Conservation (phyloP, 2,888 invertebrate genomes). For the Unio delphinus region DNA sequence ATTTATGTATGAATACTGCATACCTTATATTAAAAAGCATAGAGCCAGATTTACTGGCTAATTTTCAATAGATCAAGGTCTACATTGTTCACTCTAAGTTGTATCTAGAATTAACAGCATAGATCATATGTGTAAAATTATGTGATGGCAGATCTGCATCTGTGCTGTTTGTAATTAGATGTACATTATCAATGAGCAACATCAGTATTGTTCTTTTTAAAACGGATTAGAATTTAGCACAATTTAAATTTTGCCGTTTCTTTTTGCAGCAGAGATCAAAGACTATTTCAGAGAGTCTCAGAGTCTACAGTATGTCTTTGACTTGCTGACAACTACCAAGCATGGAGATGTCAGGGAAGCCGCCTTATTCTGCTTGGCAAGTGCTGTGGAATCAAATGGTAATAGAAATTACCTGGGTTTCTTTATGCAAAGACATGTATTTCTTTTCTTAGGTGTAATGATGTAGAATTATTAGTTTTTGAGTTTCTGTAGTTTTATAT, state of each 20-base stretch:
- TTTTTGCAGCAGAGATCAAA: constrained; percentile 33
- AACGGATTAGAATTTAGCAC: too few relatives aligned
- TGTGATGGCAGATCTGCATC: background rate
- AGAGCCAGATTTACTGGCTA: too few relatives aligned
- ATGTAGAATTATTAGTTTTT: background rate
- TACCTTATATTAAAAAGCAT: too few relatives aligned
- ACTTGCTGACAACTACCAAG: constrained; percentile 32
- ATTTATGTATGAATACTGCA: too few relatives aligned
- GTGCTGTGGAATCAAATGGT: constrained; percentile 61
- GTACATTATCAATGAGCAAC: too few relatives aligned
- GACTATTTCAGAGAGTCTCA: constrained; percentile 49
- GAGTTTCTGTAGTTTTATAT: too few relatives aligned
- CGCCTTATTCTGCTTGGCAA: constrained; percentile 54
- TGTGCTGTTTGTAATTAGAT: too few relatives aligned
- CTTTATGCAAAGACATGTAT: background rate
- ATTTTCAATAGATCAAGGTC: too few relatives aligned
- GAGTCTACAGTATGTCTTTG: constrained; percentile 46
- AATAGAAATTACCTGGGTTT: background rate
- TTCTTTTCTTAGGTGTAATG: background rate
- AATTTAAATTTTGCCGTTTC: background rate
- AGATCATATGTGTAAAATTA: too few relatives aligned
- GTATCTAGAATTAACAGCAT: too few relatives aligned
- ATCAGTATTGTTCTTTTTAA: too few relatives aligned
- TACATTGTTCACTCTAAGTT: too few relatives aligned
- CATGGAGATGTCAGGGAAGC: constrained; percentile 44